phyloP scores from a whole-genome alignment of 2,113 vertebrate genomes.

The Eulemur rufifrons region DNA sequence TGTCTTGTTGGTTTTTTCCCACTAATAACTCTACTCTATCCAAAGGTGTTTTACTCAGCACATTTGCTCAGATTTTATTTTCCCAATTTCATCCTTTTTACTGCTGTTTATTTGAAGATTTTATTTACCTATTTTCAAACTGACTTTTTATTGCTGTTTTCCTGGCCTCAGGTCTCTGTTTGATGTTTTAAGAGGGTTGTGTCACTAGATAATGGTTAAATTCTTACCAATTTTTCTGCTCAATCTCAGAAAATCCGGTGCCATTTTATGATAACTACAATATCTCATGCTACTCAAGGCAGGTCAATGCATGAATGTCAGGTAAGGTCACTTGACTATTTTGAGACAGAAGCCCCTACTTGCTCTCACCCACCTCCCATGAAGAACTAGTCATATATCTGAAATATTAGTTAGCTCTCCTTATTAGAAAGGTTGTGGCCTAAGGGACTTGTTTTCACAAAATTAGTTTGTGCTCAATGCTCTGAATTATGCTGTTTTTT shows the following conservation, averaged over 20 bases:
- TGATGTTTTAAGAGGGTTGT: neutral
- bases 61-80: constrained; percentile 19
- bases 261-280: neutral
- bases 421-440: neutral
- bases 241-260: neutral
- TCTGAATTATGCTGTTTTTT: neutral
- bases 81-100: neutral
- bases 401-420: neutral
- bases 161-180: neutral
- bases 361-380: neutral
- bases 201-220: neutral
- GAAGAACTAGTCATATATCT: neutral
- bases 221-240: neutral
- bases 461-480: neutral
- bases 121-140: constrained; percentile 39
- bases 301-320: neutral
- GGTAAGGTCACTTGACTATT: neutral
- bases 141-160: constrained; percentile 20
- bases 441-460: neutral
- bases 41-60: constrained; percentile 16
- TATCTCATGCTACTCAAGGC: neutral
- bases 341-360: neutral
- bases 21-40: neutral
- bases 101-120: constrained; percentile 17
- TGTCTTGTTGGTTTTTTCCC: neutral